phyloP scores from a whole-genome alignment of 2,113 vertebrate species.

The Brevimyrus niger region DNA sequence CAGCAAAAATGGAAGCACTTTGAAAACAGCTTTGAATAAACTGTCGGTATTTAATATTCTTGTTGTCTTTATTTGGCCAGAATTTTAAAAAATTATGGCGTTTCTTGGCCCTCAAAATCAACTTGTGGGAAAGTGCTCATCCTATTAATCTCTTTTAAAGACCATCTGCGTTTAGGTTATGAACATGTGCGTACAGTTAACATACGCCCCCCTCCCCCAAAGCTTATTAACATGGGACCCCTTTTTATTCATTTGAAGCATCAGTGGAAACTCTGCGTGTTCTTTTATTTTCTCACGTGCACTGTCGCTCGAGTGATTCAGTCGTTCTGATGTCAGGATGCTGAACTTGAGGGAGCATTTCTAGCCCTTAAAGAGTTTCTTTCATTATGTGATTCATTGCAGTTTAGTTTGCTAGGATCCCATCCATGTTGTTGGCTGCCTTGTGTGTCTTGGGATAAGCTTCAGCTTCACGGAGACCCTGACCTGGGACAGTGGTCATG shows the following conservation, averaged over 20 bases:
- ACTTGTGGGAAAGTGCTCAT: background rate
- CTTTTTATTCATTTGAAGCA: background rate
- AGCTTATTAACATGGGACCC: background rate
- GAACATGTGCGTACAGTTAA: too few species aligned
- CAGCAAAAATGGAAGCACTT: slow-evolving; percentile 50
- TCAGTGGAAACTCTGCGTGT: background rate
- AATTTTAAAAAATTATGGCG: background rate
- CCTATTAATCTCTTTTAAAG: background rate
- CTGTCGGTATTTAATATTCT: slow-evolving; percentile 54
- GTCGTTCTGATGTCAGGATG: background rate
- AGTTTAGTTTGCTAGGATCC: background rate
- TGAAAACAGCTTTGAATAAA: slow-evolving; percentile 69
- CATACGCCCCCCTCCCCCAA: too few species aligned
- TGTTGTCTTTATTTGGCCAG: background rate
- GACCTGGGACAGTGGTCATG: background rate
- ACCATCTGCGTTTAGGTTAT: too few species aligned
- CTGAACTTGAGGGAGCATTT: background rate
- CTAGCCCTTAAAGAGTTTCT: background rate
- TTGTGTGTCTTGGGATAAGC: background rate
- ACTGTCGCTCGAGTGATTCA: background rate
- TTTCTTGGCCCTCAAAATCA: background rate
- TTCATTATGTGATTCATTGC: background rate
- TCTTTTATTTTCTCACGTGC: background rate
- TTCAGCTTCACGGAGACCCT: background rate
- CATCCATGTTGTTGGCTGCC: background rate